Percentiles rank a stretch among this genome's conserved stretches.
These are phyloP conservation scores for Rhinogobius similis DNA, from an alignment of 2,113 vertebrate genomes.

Conservation along the genomic window DNA sequence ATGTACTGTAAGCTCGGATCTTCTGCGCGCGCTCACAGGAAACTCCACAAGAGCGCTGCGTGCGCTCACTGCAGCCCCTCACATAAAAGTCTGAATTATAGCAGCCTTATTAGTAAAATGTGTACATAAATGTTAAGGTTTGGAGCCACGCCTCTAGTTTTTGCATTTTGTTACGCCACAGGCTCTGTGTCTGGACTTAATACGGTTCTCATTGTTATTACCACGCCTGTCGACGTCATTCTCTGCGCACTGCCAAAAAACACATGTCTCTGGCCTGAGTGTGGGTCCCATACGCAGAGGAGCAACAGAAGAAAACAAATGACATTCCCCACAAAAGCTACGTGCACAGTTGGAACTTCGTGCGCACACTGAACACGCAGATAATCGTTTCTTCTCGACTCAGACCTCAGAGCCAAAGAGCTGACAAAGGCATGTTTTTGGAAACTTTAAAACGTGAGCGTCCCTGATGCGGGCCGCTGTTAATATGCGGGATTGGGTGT, in stretches of 20 bases:
- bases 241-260: conserved; percentile 64
- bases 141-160: conserved; percentile 29
- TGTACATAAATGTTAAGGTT: conserved; percentile 17
- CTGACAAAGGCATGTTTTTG: conserved; percentile 1
- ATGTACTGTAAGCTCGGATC: conserved; percentile 68
- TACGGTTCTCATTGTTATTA: conserved; percentile 77
- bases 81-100: conserved; percentile 29
- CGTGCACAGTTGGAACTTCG: conserved; percentile 15
- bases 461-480: conserved; percentile 49
- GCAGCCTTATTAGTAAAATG: conserved; percentile 19
- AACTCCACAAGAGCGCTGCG: conserved; percentile 51
- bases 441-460: conserved; percentile 33
- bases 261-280: conserved; percentile 68
- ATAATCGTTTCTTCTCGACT: background rate
- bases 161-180: background rate
- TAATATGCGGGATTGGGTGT: conserved; percentile 61
- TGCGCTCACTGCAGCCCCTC: conserved; percentile 18
- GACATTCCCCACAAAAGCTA: conserved; percentile 38
- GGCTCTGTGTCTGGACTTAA: conserved; percentile 62
- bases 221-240: conserved; percentile 81
- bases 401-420: background rate
- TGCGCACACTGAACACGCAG: background rate
- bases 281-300: conserved; percentile 49
- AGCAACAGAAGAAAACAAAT: conserved; percentile 57
- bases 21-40: conserved; percentile 61